Evolutionary conservation across 1,140 invertebrate species (phyloP).

Genomic region (Diabrotica undecimpunctata): DNA sequence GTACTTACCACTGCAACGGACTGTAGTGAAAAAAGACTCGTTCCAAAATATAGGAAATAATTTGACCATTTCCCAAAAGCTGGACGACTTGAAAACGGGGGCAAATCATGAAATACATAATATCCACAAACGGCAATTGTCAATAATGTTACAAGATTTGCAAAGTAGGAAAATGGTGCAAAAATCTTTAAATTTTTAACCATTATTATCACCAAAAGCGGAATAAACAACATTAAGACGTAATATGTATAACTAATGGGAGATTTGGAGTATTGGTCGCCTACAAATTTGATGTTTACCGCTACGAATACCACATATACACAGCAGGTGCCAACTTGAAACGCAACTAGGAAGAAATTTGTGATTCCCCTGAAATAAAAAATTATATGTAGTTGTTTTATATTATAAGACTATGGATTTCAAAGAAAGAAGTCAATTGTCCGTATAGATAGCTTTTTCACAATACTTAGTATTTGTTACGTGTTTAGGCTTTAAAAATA

Average conservation of each 20-base stretch:
- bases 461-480: no score
- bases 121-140: slow-evolving; percentile 67
- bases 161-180: slow-evolving; percentile 70
- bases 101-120: slow-evolving; percentile 64
- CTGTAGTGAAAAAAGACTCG: slow-evolving; percentile 81
- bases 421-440: no score
- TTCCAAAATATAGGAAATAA: slow-evolving; percentile 78
- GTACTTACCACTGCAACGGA: slow-evolving; percentile 78
- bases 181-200: slow-evolving; percentile 70
- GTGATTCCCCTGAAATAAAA: slow-evolving; percentile 54
- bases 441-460: no score
- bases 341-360: slow-evolving; percentile 70
- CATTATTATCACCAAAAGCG: slow-evolving; percentile 66
- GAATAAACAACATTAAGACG: slow-evolving; percentile 58
- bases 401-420: no score
- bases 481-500: no score
- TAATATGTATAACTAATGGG: slow-evolving; percentile 43
- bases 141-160: slow-evolving; percentile 62
- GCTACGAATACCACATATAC: slow-evolving; percentile 84
- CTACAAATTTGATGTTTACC: slow-evolving; percentile 63
- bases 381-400: no score
- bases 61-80: slow-evolving; percentile 51
- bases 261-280: slow-evolving; percentile 50
- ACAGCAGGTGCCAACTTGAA: slow-evolving; percentile 85
- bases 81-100: slow-evolving; percentile 54